Conservation (phyloP, 2,888 invertebrate species). For the Tuberolachnus salignus region DNA sequence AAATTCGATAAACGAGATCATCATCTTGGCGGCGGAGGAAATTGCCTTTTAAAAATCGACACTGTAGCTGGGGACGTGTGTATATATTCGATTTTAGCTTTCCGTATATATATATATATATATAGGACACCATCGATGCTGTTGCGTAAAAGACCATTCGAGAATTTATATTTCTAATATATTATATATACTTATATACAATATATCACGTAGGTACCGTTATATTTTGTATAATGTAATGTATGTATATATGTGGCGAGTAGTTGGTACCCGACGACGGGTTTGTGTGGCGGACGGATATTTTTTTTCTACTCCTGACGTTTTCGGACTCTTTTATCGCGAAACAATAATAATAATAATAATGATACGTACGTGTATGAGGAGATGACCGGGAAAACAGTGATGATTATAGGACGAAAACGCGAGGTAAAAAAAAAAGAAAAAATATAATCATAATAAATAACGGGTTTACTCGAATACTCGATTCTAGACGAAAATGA, state of each 20-base stretch:
- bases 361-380: background rate
- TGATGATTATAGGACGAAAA: background rate
- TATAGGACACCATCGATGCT: background rate
- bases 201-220: background rate
- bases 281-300: too few species aligned
- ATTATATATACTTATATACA: background rate
- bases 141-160: background rate
- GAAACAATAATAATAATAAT: background rate
- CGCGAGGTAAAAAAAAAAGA: background rate
- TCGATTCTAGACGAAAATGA: background rate
- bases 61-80: too few species aligned
- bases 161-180: slow-evolving; percentile 11
- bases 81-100: background rate
- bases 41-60: slow-evolving; percentile 41
- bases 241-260: background rate
- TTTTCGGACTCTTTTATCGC: background rate
- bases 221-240: background rate
- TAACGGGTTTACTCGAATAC: background rate
- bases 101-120: background rate
- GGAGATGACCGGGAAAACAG: background rate
- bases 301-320: background rate
- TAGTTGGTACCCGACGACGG: too few species aligned
- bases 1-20: slow-evolving; percentile 30
- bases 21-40: background rate
- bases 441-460: background rate